Percentiles rank a stretch among this genome's conserved stretches.
Evolutionary conservation across 1,140 invertebrate genomes (phyloP).

Genomic region (Drosophila simulans): DNA sequence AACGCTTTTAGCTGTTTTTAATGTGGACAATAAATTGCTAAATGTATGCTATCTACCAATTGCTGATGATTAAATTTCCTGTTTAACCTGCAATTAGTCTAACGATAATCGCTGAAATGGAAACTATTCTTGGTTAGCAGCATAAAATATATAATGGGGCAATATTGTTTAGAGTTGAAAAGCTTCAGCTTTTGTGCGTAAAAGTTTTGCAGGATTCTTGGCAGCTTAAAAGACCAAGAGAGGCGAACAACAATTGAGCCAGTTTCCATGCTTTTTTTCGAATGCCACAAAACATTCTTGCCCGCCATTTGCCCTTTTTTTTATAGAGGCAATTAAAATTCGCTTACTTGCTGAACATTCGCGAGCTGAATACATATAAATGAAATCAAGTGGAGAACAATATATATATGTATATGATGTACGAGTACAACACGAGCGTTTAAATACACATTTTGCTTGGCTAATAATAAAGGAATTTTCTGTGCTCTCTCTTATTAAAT

Average conservation of each 20-base stretch:
- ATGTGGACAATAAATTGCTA: no score
- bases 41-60: no score
- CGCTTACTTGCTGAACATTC: conserved; percentile 29
- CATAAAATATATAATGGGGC: not conserved
- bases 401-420: not conserved
- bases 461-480: conserved; percentile 36
- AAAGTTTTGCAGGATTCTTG: not conserved
- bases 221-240: conserved; percentile 10
- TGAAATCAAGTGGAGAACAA: conserved; percentile 14
- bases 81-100: not conserved
- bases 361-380: conserved; percentile 7
- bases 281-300: conserved; percentile 10
- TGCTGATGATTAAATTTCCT: no score
- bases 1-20: no score
- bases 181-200: not conserved
- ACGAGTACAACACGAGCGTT: conserved; percentile 21
- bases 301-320: conserved; percentile 21
- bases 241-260: conserved; percentile 1
- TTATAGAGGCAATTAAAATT: conserved; percentile 45
- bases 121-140: not conserved
- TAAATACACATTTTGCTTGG: conserved; percentile 37
- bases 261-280: conserved; percentile 14
- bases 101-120: not conserved
- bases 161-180: not conserved
- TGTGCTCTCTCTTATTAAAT: conserved; percentile 24